phyloP scores from a whole-genome alignment of 2,888 invertebrate genomes.

The Glyphotaelius pellucidus region DNA sequence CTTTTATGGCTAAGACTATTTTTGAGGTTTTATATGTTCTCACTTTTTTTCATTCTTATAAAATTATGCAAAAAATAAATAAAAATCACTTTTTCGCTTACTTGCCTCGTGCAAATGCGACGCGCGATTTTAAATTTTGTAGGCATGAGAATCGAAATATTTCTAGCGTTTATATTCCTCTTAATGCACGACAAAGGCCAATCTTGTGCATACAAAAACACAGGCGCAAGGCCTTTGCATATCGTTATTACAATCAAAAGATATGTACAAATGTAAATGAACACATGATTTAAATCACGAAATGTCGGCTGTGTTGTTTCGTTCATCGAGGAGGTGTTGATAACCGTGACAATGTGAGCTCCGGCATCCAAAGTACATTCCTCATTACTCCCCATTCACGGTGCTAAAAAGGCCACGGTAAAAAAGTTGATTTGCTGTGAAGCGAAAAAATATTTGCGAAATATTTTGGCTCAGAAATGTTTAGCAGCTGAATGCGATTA shows the following conservation, averaged over 20 bases:
- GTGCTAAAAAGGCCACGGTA: background rate
- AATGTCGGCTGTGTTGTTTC: background rate
- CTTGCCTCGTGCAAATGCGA: too few species aligned
- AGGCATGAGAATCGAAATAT: too few species aligned
- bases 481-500: background rate
- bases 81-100: too few species aligned
- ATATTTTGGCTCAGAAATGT: background rate
- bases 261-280: background rate
- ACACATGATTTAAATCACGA: background rate
- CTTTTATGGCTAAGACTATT: too few species aligned
- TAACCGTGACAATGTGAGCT: background rate
- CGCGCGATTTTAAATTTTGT: too few species aligned
- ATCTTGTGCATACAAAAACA: background rate
- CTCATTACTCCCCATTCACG: background rate
- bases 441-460: background rate
- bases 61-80: too few species aligned
- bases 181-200: background rate
- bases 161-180: too few species aligned
- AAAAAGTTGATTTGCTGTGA: conserved; percentile 2
- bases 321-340: background rate
- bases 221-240: background rate
- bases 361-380: background rate
- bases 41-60: too few species aligned
- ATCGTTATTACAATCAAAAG: background rate
- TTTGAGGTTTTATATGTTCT: too few species aligned